phyloP scores from a whole-genome alignment of 2,888 invertebrate species.

The Iphiclides podalirius region DNA sequence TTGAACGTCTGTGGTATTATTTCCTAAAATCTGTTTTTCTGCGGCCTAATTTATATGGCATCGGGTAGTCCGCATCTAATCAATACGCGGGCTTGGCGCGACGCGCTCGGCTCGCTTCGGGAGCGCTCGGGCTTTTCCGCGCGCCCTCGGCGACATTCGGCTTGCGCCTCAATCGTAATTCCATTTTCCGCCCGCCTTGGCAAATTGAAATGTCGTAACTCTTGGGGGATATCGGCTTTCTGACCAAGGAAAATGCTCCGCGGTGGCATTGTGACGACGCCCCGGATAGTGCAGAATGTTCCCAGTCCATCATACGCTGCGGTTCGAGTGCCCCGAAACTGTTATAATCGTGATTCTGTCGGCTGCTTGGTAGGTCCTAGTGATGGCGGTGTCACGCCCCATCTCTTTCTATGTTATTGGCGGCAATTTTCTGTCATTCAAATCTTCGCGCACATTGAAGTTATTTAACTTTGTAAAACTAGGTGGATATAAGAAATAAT shows the following conservation, averaged over 20 bases:
- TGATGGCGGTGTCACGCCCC: slow-evolving; percentile 45
- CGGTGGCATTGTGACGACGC: slow-evolving; percentile 75
- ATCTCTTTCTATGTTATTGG: slow-evolving; percentile 46
- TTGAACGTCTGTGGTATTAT: slow-evolving; percentile 19
- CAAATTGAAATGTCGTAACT: slow-evolving; percentile 82
- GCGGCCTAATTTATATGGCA: slow-evolving; percentile 79
- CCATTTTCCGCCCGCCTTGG: slow-evolving; percentile 81
- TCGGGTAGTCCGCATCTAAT: slow-evolving; percentile 80
- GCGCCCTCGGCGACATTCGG: slow-evolving; percentile 55
- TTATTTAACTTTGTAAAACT: too few species aligned
- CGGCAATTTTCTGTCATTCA: slow-evolving; percentile 16
- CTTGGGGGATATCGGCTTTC: slow-evolving; percentile 81
- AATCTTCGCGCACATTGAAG: too few species aligned
- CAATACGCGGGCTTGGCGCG: slow-evolving; percentile 74
- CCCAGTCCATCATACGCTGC: slow-evolving; percentile 69
- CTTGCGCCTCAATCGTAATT: slow-evolving; percentile 77
- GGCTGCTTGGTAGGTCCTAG: slow-evolving; percentile 54
- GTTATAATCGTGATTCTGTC: slow-evolving; percentile 63
- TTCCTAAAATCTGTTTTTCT: slow-evolving; percentile 61
- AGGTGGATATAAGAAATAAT: too few species aligned
- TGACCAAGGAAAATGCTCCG: slow-evolving; percentile 78
- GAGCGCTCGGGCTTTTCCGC: slow-evolving; percentile 43
- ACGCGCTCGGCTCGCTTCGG: slow-evolving; percentile 57
- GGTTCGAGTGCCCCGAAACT: slow-evolving; percentile 62
- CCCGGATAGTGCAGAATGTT: slow-evolving; percentile 75